phyloP scores from a whole-genome alignment of 2,888 invertebrate species.

The Drosophila recens region DNA sequence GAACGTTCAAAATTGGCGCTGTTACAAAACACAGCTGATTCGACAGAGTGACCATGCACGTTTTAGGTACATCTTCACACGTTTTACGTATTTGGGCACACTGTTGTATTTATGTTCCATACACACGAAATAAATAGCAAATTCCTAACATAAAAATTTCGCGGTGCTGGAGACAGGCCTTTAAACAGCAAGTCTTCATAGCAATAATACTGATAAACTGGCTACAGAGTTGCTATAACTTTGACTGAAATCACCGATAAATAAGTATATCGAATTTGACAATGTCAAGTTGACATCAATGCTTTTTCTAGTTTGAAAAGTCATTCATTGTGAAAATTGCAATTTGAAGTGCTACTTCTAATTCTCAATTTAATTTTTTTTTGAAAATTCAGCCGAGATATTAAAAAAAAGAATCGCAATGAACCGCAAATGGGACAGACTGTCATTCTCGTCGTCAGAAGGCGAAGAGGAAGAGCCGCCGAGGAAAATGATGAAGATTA shows the following conservation, averaged over 20 bases:
- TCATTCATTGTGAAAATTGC: constrained; percentile 1
- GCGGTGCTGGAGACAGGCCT: too few relatives aligned
- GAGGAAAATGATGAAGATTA: background rate
- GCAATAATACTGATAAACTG: background rate
- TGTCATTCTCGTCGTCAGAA: background rate
- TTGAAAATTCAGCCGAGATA: background rate
- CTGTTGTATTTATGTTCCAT: too few relatives aligned
- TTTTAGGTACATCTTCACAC: too few relatives aligned
- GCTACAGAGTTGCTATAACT: too few relatives aligned
- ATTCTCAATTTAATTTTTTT: background rate
- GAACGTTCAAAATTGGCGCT: too few relatives aligned
- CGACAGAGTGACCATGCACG: too few relatives aligned
- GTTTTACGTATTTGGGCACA: too few relatives aligned
- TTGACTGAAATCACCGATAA: too few relatives aligned
- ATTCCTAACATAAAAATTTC: too few relatives aligned
- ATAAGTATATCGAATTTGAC: background rate
- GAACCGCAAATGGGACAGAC: background rate
- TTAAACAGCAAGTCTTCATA: too few relatives aligned
- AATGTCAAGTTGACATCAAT: background rate
- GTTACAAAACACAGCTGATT: too few relatives aligned
- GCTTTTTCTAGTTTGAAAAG: background rate
- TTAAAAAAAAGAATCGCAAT: background rate
- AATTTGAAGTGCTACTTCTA: background rate
- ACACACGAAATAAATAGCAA: too few relatives aligned
- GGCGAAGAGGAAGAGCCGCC: background rate